A percentile compares a stretch with the other conserved stretches of the same genome.
Conservation (phyloP, 2,888 invertebrate genomes). For the Schrankia costaestrigalis region DNA sequence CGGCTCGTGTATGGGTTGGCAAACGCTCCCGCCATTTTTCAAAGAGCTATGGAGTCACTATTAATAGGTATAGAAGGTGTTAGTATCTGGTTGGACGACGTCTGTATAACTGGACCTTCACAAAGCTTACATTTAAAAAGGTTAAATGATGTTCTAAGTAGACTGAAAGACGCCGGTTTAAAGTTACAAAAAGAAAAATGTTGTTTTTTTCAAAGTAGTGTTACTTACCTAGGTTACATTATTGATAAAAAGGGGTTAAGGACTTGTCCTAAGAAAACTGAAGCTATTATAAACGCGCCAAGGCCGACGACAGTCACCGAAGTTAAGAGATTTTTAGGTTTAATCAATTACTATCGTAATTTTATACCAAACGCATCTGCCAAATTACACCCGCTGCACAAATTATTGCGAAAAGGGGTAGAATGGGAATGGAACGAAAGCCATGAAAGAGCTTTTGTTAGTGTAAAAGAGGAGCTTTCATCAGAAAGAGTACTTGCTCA, state of each 20-base stretch:
- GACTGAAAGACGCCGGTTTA: not conserved
- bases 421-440: too few relatives aligned
- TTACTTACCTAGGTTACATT: slow-evolving; percentile 11
- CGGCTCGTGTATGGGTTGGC: slow-evolving; percentile 9
- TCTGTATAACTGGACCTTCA: too few relatives aligned
- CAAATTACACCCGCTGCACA: too few relatives aligned
- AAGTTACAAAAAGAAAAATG: not conserved
- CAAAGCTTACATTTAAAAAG: too few relatives aligned
- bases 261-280: slow-evolving; percentile 3
- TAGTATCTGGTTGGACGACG: slow-evolving; percentile 6
- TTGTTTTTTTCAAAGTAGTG: not conserved
- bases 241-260: slow-evolving; percentile 10
- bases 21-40: slow-evolving; percentile 8
- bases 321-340: slow-evolving; percentile 7
- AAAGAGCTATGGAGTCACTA: slow-evolving; percentile 6
- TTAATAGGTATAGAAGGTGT: slow-evolving; percentile 8
- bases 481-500: too few relatives aligned
- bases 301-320: slow-evolving; percentile 3
- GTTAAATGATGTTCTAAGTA: too few relatives aligned
- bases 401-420: too few relatives aligned
- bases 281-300: slow-evolving; percentile 6
- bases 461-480: too few relatives aligned
- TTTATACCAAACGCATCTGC: too few relatives aligned
- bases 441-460: too few relatives aligned
- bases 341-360: too few relatives aligned